Conservation (phyloP, 2,797 vertebrate genomes). For the Sparidentex hasta region DNA sequence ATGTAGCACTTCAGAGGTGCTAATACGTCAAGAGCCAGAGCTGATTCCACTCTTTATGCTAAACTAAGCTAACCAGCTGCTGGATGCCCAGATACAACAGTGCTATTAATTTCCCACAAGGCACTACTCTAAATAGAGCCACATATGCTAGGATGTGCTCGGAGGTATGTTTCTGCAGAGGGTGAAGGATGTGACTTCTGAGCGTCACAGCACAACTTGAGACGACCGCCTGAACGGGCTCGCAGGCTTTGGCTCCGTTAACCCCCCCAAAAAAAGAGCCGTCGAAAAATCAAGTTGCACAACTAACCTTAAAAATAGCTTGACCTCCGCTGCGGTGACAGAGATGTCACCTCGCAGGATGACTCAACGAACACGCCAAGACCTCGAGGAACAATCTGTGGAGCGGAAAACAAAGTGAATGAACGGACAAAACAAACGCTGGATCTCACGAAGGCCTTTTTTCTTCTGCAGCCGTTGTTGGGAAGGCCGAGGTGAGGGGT, state of each 20-base stretch:
- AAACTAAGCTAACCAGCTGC: neutral
- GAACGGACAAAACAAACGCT: too few species aligned
- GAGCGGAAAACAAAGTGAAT: neutral
- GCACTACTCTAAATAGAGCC: neutral
- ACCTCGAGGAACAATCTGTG: conserved; percentile 10
- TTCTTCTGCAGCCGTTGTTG: too few species aligned
- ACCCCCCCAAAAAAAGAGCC: neutral
- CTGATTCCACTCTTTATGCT: neutral
- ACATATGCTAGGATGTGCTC: neutral
- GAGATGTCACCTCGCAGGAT: conserved; percentile 15
- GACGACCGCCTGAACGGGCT: neutral
- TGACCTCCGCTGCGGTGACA: conserved; percentile 26
- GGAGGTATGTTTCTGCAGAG: neutral
- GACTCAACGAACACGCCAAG: conserved; percentile 29
- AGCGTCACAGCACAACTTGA: neutral
- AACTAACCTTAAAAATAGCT: conserved; percentile 33
- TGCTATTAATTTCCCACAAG: neutral
- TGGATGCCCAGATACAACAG: neutral
- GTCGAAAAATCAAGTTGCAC: conserved; percentile 28
- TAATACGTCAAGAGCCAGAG: neutral
- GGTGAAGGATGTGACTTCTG: neutral
- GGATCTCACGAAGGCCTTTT: too few species aligned
- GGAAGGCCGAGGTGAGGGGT: too few species aligned
- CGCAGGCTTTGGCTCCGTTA: too few species aligned
- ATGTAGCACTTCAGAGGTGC: neutral